These are phyloP conservation scores for Thripadectes ignobilis DNA, from an alignment of 2,797 vertebrate genomes.

Conservation along the genomic window DNA sequence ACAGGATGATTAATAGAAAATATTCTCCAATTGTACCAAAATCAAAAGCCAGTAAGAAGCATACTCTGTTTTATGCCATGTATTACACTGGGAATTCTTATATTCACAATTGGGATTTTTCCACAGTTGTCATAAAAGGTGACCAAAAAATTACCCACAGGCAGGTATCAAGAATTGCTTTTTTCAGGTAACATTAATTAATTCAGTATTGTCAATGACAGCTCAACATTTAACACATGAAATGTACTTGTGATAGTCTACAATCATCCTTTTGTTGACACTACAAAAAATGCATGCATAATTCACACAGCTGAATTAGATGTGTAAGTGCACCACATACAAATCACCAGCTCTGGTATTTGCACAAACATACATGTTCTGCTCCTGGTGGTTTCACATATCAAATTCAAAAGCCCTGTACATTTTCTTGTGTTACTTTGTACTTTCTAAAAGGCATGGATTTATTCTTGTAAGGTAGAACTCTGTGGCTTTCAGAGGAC, in stretches of 20 bases:
- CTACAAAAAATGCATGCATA: background rate
- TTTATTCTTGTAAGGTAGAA: background rate
- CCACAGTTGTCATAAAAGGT: background rate
- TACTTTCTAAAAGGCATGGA: background rate
- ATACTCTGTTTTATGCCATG: background rate
- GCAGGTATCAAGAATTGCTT: background rate
- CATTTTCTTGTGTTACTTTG: background rate
- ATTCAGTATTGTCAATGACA: background rate
- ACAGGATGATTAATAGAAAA: background rate
- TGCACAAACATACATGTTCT: background rate
- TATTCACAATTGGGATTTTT: accelerated
- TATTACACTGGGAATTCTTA: background rate
- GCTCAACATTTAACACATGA: background rate
- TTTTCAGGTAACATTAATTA: background rate
- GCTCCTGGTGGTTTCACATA: background rate
- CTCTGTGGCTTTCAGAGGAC: background rate
- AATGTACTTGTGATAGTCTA: background rate
- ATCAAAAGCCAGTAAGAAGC: background rate
- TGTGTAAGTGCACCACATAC: background rate
- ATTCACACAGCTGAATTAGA: background rate
- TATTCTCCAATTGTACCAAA: background rate
- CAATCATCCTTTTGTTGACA: background rate
- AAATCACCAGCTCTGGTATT: background rate
- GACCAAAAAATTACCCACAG: background rate
- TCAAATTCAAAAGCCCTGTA: background rate